These are phyloP conservation scores for Toxotes chatareus DNA, from an alignment of 2,113 vertebrate genomes.

Conservation along the genomic window DNA sequence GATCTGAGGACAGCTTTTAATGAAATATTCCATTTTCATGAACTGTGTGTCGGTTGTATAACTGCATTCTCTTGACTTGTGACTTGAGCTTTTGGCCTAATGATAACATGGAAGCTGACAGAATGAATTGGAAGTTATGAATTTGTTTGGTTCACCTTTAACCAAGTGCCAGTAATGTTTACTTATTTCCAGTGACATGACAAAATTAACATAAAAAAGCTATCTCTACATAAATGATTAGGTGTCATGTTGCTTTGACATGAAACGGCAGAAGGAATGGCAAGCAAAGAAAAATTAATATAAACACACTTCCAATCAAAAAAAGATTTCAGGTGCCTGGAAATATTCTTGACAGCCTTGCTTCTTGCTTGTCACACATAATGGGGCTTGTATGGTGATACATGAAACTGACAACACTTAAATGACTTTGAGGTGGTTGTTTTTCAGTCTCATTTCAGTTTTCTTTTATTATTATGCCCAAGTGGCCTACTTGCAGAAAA, in stretches of 20 bases:
- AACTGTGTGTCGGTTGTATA: neutral
- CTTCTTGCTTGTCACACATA: conserved; percentile 29
- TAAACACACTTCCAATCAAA: conserved; percentile 15
- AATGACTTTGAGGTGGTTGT: conserved; percentile 40
- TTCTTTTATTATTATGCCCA: conserved; percentile 29
- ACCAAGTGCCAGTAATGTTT: conserved; percentile 43
- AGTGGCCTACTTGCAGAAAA: conserved; percentile 26
- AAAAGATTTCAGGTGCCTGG: conserved; percentile 26
- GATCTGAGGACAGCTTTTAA: conserved; percentile 9
- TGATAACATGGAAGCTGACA: conserved; percentile 38
- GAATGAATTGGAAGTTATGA: conserved; percentile 27
- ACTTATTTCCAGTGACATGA: conserved; percentile 24
- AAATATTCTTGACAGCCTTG: conserved; percentile 41
- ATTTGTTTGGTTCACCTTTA: conserved; percentile 53
- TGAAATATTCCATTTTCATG: neutral
- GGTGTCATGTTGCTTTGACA: conserved; percentile 32
- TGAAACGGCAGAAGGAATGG: conserved; percentile 14
- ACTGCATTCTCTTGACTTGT: neutral
- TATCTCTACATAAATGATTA: conserved; percentile 39
- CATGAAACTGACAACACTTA: conserved; percentile 42
- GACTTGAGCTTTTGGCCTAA: neutral
- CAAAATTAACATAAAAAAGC: conserved; percentile 34
- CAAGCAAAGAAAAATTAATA: conserved; percentile 38
- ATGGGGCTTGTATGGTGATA: conserved; percentile 36
- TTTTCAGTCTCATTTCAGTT: conserved; percentile 17